Base-by-base conservation (phyloP, 2,797 vertebrate species). In the Gila robusta region DNA sequence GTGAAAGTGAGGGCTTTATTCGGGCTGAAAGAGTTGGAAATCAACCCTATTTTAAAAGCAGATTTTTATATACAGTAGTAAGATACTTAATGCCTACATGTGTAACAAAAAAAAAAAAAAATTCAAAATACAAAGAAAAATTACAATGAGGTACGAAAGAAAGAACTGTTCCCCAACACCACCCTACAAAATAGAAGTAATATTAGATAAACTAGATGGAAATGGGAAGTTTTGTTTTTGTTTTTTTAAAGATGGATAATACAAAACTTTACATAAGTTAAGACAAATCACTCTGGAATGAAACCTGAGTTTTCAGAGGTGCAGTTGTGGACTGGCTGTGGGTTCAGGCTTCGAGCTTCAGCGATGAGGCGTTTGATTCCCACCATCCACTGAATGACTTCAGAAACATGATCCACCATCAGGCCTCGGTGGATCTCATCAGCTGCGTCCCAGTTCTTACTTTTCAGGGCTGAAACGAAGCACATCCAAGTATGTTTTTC, bases 361-460 rank as follows among this genome's bases (percentile, higher is more conserved):
- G 97, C 97, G 47, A 99, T 98, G 84, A 99, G 95, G 49, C 97
- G 95, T 87, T 99, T 99, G 41, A 99, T 93, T 0, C 97, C 98
- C 5, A 98, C 98, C 97, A 99, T 97, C 98, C 98, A 98, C 88
- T 97, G 98, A 93, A 96, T 97, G 91, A 99, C 98, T 91, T 99
- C 98, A 0, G 96, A 96, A 86, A 99, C 97, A 0, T 99, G 96
- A 91, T 99, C 98, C 32, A 99, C 98, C 94, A 99, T 99, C 35
- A 99, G 95, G 0, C 97, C 96, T 79, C 97, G 96, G 89, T 99
- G 98, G 79, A 98, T 94, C 81, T 99, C 97, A 14, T 99, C 97
- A 1, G 98, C 98, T 0, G 89, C 67, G 0, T 98, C 96, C 98
- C 97, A 99, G 35, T 28, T 93, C 81, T 91, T 90, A 0, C 80